Evolutionary conservation across 92 coral and sea anemone species (phyloP).

Genomic region (Nematostella vectensis): DNA sequence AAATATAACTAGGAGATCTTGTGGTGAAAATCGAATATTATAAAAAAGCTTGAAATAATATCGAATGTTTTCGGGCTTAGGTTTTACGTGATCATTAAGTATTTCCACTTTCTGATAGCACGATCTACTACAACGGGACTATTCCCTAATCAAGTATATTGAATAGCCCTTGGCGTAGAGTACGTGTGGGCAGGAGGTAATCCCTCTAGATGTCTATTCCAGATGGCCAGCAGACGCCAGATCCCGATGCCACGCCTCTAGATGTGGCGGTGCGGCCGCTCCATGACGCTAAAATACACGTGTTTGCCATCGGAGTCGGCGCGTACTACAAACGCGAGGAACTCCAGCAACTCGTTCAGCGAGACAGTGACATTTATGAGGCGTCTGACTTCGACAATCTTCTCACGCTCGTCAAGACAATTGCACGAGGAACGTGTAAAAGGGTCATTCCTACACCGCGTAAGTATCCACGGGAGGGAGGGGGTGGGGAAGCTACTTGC

Average conservation of each 20-base stretch:
- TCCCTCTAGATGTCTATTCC: too few species aligned
- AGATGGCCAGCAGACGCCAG: conserved; percentile 65
- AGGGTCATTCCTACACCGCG: conserved; percentile 20
- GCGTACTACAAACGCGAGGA: conserved; percentile 38
- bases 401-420: conserved; percentile 31
- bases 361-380: conserved; percentile 29
- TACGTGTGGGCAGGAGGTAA: too few species aligned
- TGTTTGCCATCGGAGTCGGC: conserved; percentile 67
- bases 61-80: too few species aligned
- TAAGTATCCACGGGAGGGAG: conserved; percentile 3
- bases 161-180: too few species aligned
- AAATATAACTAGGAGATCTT: too few species aligned
- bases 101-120: too few species aligned
- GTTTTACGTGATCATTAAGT: too few species aligned
- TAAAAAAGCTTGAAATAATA: too few species aligned
- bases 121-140: too few species aligned
- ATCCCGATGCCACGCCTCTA: conserved; percentile 52
- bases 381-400: conserved; percentile 54
- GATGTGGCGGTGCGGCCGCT: conserved; percentile 49
- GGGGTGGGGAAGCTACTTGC: not conserved
- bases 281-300: conserved; percentile 36
- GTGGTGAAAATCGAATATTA: too few species aligned
- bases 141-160: too few species aligned
- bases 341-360: conserved; percentile 44
- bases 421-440: conserved; percentile 46